phyloP scores from a whole-genome alignment of 1,140 invertebrate species.

The Dufourea novaeangliae region DNA sequence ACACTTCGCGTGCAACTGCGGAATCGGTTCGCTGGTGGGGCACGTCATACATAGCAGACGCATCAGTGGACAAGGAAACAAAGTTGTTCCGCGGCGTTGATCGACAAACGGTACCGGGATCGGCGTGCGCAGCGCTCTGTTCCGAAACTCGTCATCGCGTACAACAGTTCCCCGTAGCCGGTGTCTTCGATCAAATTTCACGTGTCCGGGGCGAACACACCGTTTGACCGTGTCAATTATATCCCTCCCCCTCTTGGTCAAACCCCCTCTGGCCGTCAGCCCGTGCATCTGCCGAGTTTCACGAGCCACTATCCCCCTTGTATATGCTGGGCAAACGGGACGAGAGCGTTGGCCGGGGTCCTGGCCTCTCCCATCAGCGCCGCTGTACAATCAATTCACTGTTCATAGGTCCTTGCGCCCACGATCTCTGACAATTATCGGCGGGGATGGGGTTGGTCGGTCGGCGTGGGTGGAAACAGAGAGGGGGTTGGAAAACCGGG shows the following conservation, averaged over 20 bases:
- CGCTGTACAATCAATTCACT: slow-evolving; percentile 63
- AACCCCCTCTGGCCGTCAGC: slow-evolving; percentile 55
- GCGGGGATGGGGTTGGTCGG: slow-evolving; percentile 6
- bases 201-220: slow-evolving; percentile 61
- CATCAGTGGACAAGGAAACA: background rate
- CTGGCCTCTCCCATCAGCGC: slow-evolving; percentile 25
- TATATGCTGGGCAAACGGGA: slow-evolving; percentile 54
- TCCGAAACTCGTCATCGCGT: slow-evolving; percentile 35
- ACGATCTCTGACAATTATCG: slow-evolving; percentile 63
- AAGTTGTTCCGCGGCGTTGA: background rate
- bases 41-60: no score
- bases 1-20: no score
- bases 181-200: slow-evolving; percentile 59
- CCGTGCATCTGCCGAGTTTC: slow-evolving; percentile 65
- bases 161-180: background rate
- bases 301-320: slow-evolving; percentile 47
- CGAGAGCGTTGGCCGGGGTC: slow-evolving; percentile 44
- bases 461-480: no score
- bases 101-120: slow-evolving; percentile 12
- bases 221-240: slow-evolving; percentile 67
- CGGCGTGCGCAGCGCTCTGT: slow-evolving; percentile 12
- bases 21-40: no score
- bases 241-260: slow-evolving; percentile 61
- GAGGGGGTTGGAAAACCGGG: no score
- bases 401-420: slow-evolving; percentile 52